Evolutionary conservation across 1,140 invertebrate species (phyloP).

Genomic region (Drosophila navojoa): DNA sequence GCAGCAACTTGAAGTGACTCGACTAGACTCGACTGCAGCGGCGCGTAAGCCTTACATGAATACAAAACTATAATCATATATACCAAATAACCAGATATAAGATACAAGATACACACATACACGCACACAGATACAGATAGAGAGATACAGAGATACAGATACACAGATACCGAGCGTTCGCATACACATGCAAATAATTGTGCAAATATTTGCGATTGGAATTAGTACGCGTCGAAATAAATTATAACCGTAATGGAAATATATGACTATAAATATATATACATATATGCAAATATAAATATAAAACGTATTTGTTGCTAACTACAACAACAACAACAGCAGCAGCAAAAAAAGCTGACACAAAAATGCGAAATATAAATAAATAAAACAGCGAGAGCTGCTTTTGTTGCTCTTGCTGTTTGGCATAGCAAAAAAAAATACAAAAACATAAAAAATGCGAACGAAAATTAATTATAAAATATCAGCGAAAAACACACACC

Average conservation of each 20-base stretch:
- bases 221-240: slow-evolving; percentile 68
- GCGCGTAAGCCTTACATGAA: slow-evolving; percentile 55
- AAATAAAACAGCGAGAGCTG: slow-evolving; percentile 25
- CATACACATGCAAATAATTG: slow-evolving; percentile 53
- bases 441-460: slow-evolving; percentile 6
- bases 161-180: slow-evolving; percentile 25
- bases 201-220: slow-evolving; percentile 67
- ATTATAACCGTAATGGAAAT: slow-evolving; percentile 46
- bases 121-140: slow-evolving; percentile 23
- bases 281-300: slow-evolving; percentile 7
- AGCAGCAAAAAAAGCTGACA: slow-evolving; percentile 38
- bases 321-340: slow-evolving; percentile 10
- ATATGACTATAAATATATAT: slow-evolving; percentile 15
- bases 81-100: slow-evolving; percentile 5
- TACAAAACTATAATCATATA: slow-evolving; percentile 57
- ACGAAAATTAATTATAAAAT: slow-evolving; percentile 72
- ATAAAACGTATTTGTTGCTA: slow-evolving; percentile 14
- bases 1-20: background rate
- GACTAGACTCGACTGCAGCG: slow-evolving; percentile 8
- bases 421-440: slow-evolving; percentile 29
- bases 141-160: slow-evolving; percentile 16
- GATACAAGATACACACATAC: slow-evolving; percentile 18
- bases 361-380: slow-evolving; percentile 55
- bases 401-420: slow-evolving; percentile 17
- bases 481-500: slow-evolving; percentile 41